Evolutionary conservation across 2,113 vertebrate genomes (phyloP).

Genomic region (Rhegmatorhina hoffmannsi): DNA sequence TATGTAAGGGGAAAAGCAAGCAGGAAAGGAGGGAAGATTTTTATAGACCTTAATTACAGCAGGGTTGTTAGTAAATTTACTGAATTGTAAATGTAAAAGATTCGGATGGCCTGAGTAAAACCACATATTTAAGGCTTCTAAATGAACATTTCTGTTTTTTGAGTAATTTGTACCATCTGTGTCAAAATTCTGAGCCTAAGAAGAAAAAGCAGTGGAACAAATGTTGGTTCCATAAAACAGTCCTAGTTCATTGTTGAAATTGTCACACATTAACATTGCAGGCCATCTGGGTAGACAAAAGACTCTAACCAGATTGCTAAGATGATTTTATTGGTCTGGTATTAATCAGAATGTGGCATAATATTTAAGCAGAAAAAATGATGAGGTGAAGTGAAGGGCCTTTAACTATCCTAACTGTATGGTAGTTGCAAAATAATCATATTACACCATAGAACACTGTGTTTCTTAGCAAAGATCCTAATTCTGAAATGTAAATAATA

Average conservation of each 20-base stretch:
- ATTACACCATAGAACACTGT: neutral
- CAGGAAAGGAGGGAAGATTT: constrained; percentile 70
- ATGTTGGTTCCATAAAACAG: constrained; percentile 88
- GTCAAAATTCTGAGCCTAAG: constrained; percentile 86
- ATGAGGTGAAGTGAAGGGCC: constrained; percentile 78
- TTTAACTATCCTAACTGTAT: constrained; percentile 55
- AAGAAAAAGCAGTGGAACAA: constrained; percentile 85
- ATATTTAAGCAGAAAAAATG: constrained; percentile 83
- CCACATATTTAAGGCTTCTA: constrained; percentile 86
- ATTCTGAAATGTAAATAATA: constrained; percentile 67
- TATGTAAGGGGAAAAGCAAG: constrained; percentile 65
- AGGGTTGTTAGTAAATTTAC: constrained; percentile 82
- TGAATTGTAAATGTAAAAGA: constrained; percentile 82
- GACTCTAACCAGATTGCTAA: constrained; percentile 83
- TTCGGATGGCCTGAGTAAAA: constrained; percentile 83
- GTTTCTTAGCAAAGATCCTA: constrained; percentile 42
- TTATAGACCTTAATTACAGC: constrained; percentile 81
- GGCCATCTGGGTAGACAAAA: constrained; percentile 88
- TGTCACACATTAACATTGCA: constrained; percentile 87
- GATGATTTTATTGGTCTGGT: constrained; percentile 86
- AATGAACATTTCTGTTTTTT: constrained; percentile 86
- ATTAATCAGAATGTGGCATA: constrained; percentile 86
- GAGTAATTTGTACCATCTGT: constrained; percentile 89
- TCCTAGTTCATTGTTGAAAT: constrained; percentile 88
- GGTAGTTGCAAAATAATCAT: constrained; percentile 42